phyloP scores from a whole-genome alignment of 30 jellyfish, hydroid and myxozoan species.

The Rhopilema esculentum region DNA sequence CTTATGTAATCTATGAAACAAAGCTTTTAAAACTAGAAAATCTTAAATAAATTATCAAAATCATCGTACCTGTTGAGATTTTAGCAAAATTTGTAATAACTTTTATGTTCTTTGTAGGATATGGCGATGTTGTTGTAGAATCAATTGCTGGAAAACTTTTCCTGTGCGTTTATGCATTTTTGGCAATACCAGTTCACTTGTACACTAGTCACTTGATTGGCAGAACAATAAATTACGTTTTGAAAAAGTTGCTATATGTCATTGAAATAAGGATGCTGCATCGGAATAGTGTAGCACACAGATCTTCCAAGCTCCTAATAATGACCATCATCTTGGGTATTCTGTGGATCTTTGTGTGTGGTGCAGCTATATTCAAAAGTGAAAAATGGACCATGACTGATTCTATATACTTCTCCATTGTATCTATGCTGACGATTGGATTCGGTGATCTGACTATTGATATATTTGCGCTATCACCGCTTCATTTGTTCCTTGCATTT shows the following conservation, averaged over 20 bases:
- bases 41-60: too few species aligned
- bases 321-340: conserved; percentile 8
- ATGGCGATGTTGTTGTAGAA: conserved; percentile 44
- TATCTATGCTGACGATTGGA: conserved; percentile 42
- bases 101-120: conserved; percentile 5
- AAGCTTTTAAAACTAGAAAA: too few species aligned
- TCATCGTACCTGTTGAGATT: neutral
- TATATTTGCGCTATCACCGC: neutral
- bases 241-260: conserved; percentile 1
- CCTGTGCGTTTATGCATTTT: conserved; percentile 5
- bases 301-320: conserved; percentile 9
- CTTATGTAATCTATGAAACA: too few species aligned
- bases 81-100: neutral
- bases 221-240: conserved; percentile 5
- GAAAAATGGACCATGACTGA: conserved; percentile 1
- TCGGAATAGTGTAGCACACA: neutral
- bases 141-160: conserved; percentile 32
- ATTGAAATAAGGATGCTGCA: conserved; percentile 14
- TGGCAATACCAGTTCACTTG: conserved; percentile 52
- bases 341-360: conserved; percentile 6
- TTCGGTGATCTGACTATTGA: conserved; percentile 42
- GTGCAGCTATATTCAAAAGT: neutral
- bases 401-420: conserved; percentile 34
- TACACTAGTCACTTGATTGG: conserved; percentile 51
- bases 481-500: neutral